Conservation (phyloP, 2,113 vertebrate genomes). For the Rhipidura dahli region DNA sequence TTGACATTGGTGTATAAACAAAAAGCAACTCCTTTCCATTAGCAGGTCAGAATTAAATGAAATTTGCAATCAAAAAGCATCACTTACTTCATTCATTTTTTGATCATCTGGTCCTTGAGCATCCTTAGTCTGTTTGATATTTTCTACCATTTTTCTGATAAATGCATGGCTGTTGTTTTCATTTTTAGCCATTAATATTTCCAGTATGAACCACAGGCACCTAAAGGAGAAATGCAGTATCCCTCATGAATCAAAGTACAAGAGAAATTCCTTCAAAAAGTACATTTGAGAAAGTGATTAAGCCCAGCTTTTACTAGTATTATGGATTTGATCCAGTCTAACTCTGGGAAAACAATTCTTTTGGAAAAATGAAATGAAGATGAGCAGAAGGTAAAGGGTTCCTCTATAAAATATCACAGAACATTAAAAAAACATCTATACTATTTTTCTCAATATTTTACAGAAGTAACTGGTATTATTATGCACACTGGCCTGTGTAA, state of each 20-base stretch:
- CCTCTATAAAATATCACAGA: not conserved
- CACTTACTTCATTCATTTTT: constrained; percentile 94
- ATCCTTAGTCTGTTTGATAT: constrained; percentile 98
- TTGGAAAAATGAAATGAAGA: not conserved
- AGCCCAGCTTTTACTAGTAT: not conserved
- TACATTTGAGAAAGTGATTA: not conserved
- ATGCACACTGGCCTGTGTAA: not conserved
- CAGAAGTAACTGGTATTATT: not conserved
- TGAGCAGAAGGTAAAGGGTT: not conserved
- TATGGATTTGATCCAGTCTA: not conserved
- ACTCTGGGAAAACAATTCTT: not conserved
- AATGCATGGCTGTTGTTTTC: constrained; percentile 99
- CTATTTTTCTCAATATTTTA: not conserved
- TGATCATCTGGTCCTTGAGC: constrained; percentile 89
- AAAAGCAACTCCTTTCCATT: not conserved
- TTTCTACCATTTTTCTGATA: constrained; percentile 99
- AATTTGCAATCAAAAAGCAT: not conserved
- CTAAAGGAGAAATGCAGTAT: constrained; percentile 59
- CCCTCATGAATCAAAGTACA: not conserved
- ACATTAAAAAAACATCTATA: not conserved
- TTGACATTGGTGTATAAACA: not conserved
- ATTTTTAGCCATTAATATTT: constrained; percentile 98
- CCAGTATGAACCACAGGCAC: constrained; percentile 97
- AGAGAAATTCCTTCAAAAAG: not conserved
- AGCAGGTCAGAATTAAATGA: not conserved